Base-by-base conservation (phyloP, 92 coral and sea anemone species). In the Virgularia gustaviana region DNA sequence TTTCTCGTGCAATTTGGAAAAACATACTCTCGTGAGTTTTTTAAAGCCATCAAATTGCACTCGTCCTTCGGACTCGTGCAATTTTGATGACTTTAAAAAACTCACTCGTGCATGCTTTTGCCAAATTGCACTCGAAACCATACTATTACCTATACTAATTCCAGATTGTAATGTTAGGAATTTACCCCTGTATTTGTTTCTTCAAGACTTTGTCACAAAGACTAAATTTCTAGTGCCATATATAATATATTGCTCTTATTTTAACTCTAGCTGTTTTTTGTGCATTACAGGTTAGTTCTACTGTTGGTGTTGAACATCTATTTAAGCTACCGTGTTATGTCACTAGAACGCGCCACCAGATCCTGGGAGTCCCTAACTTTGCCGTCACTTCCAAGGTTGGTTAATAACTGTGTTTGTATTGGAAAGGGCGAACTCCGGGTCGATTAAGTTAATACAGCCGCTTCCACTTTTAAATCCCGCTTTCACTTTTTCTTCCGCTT, bases 271-370 rank as follows among this genome's bases (percentile, higher is more conserved):
- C 19, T 6, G n/a, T 2, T 72, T n/a, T 36, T 72, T 13, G 64
- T 16, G 25, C 27, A 30, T 15, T 72, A 51, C 78, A 91, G 97
- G 56, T 79, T 91, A 30, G 64, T 78, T 20, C 79, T 71, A 8
- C 80, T 91, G 71, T 34, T 91, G 61, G 57, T 82, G 31, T 78
- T 89, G 19, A 91, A 91, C 82, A 31, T 86, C 71, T 83, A 89
- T 56, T 83, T 91, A 13, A 79, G 86, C 49, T 86, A 86, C 83
- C 82, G 92, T 79, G 83, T 91, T 22, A 60, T 89, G 57, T 79
- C 90, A 47, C 81, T 91, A 45, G 97, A 91, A 59, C 83, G 77
- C 25, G 88, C 89, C 3, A 79, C 95, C 30, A 68, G 52, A 27
- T 49, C 75, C 18, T 68, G 75, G 75, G 75, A 68, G 3, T 45